Conservation (phyloP, 2,113 vertebrate genomes). For the Syrmaticus mikado region DNA sequence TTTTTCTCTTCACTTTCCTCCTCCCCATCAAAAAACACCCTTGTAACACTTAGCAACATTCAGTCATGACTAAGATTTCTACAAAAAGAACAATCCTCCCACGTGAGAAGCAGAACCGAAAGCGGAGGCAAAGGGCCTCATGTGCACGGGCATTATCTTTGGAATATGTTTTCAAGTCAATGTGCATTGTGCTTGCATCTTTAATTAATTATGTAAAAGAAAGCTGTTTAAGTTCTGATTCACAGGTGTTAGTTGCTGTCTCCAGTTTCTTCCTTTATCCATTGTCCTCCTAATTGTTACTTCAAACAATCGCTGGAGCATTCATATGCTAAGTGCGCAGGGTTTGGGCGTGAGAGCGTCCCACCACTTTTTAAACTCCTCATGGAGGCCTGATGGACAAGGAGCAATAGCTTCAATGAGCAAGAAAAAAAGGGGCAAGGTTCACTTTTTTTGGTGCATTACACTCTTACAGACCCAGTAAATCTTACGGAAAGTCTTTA, state of each 20-base stretch:
- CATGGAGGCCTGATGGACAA: slow-evolving; percentile 62
- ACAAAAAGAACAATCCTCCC: neutral
- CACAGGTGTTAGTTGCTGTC: slow-evolving; percentile 64
- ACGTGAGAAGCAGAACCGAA: neutral
- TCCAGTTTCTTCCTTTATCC: slow-evolving; percentile 58
- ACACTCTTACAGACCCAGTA: slow-evolving; percentile 49
- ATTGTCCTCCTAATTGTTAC: slow-evolving; percentile 71
- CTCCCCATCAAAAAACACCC: neutral
- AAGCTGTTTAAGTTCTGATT: slow-evolving; percentile 65
- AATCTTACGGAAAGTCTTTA: slow-evolving; percentile 22
- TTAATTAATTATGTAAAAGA: slow-evolving; percentile 72
- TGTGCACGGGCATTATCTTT: neutral
- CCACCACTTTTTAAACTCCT: slow-evolving; percentile 57
- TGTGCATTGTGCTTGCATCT: slow-evolving; percentile 32
- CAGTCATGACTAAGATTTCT: neutral
- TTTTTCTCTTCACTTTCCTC: neutral
- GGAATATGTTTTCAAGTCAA: slow-evolving; percentile 32
- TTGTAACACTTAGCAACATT: neutral
- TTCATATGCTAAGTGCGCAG: slow-evolving; percentile 71
- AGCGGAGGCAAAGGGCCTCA: neutral
- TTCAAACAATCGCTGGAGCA: slow-evolving; percentile 62
- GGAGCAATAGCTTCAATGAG: slow-evolving; percentile 64
- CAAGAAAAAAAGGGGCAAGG: slow-evolving; percentile 56
- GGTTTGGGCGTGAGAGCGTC: slow-evolving; percentile 59
- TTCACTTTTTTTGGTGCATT: slow-evolving; percentile 64